Base-by-base conservation (phyloP, 2,113 vertebrate species). In the Notothenia coriiceps region DNA sequence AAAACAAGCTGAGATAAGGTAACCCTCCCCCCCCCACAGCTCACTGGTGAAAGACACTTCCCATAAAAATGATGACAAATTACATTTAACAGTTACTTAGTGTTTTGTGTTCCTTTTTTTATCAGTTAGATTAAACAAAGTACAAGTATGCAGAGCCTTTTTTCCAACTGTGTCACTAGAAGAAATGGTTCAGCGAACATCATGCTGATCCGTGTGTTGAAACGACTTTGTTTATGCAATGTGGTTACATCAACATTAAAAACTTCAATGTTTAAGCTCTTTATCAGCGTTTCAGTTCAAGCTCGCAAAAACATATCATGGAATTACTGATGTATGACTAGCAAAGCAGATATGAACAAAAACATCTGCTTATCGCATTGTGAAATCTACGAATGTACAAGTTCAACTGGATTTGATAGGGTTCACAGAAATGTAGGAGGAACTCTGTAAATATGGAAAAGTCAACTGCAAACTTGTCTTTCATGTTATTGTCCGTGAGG, bases 41-140 rank as follows among this genome's bases (percentile, higher is more conserved):
- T 49, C 13, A 54, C 50, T 60, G 65, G 33, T 14, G 12, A 69
- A 57, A 80, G 40, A 74, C 7, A 33, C 18, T 79, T 88, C 14
- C 40, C 70, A 50, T 40, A 77, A 85, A 80, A 85, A 68, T 54
- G 70, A 82, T 72, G 77, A 87, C 14, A 2, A 44, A 54, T 43
- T 29, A 55, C 25, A 62, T 69, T 60, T 57, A 46, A 40, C 25
- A 15, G 43, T 57, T 40, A 69, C 46, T 0, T 3, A 35, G 25
- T 35, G 29, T 71, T 72, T 84, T 9, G 0, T 71, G 57, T 61
- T 11, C 79, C 71, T 66, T 20, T 57, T 70, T 78, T 75, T 54
- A 67, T 56, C 68, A 49, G 59, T 74, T 61, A 59, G 47, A 15
- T 79, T 55, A 82, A 63, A 74, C 14, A 2, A 52, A 84, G 56